Base-by-base conservation (phyloP, 2,888 invertebrate genomes). In the Rhamphomyia laevipes region DNA sequence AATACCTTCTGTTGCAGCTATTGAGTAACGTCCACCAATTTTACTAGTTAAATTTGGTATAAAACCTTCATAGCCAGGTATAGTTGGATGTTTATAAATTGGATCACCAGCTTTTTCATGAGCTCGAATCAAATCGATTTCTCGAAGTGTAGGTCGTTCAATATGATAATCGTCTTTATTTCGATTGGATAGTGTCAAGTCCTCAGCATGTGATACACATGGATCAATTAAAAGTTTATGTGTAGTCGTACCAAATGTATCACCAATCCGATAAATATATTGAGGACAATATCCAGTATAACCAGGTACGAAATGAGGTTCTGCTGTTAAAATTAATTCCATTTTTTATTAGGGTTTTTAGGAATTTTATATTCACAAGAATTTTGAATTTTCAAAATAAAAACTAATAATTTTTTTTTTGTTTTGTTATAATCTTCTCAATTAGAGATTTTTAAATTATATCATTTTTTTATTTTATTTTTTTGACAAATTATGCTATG, bases 201-300 rank as follows among this genome's bases (percentile, higher is more conserved):
- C 77, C 57, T 84, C 81, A 0, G 85, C 80, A 66, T 85, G 84
- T 56, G 77, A 77, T 30, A 82, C 79, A 46, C 80, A 79, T 1
- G 86, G 86, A 66, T 86, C 86, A 57, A 84, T 65, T 1, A 86
- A 73, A 45, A 85, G 74, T 68, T 84, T 84, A 64, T 85, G 84
- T 0, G 85, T 82, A 41, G 81, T 75, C 6, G 77, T 80, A 47
- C 84, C 86, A 69, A 82, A 86, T 0, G 84, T 84, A 67, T 85
- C 80, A 3, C 86, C 86, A 53, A 81, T 77, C 18, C 83, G 76
- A 63, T 79, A 85, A 51, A 80, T 80, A 68, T 82, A 82, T 59
- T 84, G 82, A 1, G 86, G 84, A 60, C 82, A 84, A 61, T 83
- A 82, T 37, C 87, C 87, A 3, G 84, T 81, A 64, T 87, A 86